phyloP scores from a whole-genome alignment of 23 tunicate species.

The Corella eumyota region DNA sequence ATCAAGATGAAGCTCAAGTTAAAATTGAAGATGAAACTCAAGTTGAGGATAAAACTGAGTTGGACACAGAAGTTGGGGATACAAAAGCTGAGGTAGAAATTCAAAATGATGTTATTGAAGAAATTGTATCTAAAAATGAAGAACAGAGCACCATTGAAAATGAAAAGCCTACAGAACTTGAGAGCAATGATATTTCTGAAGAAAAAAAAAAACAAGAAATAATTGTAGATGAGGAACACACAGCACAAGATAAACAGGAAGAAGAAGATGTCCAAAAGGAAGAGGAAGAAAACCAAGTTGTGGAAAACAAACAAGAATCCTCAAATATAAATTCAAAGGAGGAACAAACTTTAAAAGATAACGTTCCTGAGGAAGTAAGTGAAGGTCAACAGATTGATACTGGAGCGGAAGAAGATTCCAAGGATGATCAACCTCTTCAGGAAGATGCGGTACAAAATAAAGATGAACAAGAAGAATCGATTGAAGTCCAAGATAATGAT shows the following conservation, averaged over 20 bases:
- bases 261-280: conserved; percentile 1
- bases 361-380: neutral
- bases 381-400: neutral
- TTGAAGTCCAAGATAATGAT: neutral
- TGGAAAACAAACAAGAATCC: neutral
- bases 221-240: conserved; percentile 2
- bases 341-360: neutral
- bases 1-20: conserved; percentile 11
- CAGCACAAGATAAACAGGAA: neutral
- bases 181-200: no score
- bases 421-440: conserved; percentile 9
- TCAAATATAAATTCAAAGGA: neutral
- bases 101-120: neutral
- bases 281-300: conserved; percentile 1
- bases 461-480: conserved; percentile 1
- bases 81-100: neutral
- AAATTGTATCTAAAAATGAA: no score
- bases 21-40: conserved; percentile 4
- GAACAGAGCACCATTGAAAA: neutral
- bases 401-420: conserved; percentile 3
- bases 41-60: conserved; percentile 2
- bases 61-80: neutral
- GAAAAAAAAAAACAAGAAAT: neutral
- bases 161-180: neutral
- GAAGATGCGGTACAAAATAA: neutral